Conservation (phyloP, 2,888 invertebrate species). For the Orthosia gracilis region DNA sequence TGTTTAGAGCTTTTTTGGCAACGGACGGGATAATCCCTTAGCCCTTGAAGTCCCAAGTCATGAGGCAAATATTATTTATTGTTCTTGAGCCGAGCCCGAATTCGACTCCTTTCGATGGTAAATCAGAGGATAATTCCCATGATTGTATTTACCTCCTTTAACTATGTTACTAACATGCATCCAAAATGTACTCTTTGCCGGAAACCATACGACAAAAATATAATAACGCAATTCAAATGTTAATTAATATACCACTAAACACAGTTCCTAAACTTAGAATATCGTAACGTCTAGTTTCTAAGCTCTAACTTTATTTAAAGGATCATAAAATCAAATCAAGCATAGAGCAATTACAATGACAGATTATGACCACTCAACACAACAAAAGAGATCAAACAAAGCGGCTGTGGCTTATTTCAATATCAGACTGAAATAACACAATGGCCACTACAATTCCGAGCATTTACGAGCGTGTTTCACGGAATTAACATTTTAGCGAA, state of each 20-base stretch:
- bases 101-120: neutral
- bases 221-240: slow-evolving; percentile 26
- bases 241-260: slow-evolving; percentile 29
- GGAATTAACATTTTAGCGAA: slow-evolving; percentile 85
- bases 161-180: neutral
- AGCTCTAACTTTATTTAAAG: slow-evolving; percentile 43
- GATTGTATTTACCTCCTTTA: neutral
- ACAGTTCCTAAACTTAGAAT: slow-evolving; percentile 35
- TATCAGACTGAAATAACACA: slow-evolving; percentile 79
- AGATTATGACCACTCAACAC: slow-evolving; percentile 67
- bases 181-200: neutral
- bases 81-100: slow-evolving; percentile 3
- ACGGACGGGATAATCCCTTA: no score
- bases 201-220: slow-evolving; percentile 9
- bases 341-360: slow-evolving; percentile 61
- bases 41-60: no score
- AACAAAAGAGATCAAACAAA: slow-evolving; percentile 77
- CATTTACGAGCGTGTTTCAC: slow-evolving; percentile 83
- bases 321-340: slow-evolving; percentile 57
- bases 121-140: neutral
- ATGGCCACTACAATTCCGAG: slow-evolving; percentile 77
- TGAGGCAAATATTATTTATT: neutral
- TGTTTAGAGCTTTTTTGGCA: no score
- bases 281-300: slow-evolving; percentile 32
- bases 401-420: slow-evolving; percentile 77